phyloP scores from a whole-genome alignment of 2,797 vertebrate genomes.

The Hoplostethus atlanticus region DNA sequence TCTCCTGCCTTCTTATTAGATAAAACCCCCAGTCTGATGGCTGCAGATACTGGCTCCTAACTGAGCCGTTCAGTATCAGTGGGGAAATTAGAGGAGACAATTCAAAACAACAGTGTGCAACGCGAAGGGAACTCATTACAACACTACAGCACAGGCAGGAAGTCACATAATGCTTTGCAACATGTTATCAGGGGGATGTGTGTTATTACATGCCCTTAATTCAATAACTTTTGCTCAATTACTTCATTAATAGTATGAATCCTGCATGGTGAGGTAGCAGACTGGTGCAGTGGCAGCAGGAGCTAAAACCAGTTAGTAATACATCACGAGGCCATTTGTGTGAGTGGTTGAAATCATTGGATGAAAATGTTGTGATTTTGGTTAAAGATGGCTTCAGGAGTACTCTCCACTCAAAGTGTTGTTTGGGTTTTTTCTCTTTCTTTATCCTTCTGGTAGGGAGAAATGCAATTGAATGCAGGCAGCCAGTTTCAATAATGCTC shows the following conservation, averaged over 20 bases:
- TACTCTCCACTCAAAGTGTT: too few relatives aligned
- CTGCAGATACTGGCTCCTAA: slow-evolving; percentile 58
- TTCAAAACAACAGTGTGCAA: slow-evolving; percentile 73
- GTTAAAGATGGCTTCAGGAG: too few relatives aligned
- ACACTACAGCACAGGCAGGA: slow-evolving; percentile 56
- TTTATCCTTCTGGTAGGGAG: too few relatives aligned
- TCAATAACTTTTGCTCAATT: slow-evolving; percentile 62
- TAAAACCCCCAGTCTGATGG: slow-evolving; percentile 53
- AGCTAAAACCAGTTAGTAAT: not conserved
- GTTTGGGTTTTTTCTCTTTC: too few relatives aligned
- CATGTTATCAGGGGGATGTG: slow-evolving; percentile 57
- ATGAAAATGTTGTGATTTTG: too few relatives aligned
- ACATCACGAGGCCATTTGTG: not conserved
- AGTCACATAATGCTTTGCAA: slow-evolving; percentile 62
- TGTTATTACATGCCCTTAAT: slow-evolving; percentile 68
- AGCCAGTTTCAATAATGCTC: too few relatives aligned
- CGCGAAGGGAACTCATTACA: slow-evolving; percentile 77
- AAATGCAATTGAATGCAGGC: too few relatives aligned
- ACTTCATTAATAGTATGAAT: slow-evolving; percentile 60
- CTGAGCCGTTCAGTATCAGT: slow-evolving; percentile 64
- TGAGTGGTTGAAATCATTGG: not conserved
- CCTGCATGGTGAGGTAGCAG: slow-evolving; percentile 15
- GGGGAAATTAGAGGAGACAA: slow-evolving; percentile 73
- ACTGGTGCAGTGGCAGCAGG: not conserved
- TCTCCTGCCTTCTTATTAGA: slow-evolving; percentile 57